These are phyloP conservation scores for Aphodius sticticus DNA, from an alignment of 2,888 invertebrate genomes.

Conservation along the genomic window DNA sequence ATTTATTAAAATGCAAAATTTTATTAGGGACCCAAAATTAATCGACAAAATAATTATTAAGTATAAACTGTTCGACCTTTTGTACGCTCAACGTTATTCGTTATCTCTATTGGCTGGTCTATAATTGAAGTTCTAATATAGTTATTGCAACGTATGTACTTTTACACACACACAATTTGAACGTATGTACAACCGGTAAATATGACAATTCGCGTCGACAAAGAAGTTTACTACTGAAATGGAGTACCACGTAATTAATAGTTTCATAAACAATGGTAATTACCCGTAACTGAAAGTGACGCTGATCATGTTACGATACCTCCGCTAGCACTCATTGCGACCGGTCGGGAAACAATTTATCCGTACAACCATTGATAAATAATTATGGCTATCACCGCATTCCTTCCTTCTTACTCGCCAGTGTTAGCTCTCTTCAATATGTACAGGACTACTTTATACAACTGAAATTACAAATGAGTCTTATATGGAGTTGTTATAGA, in stretches of 20 bases:
- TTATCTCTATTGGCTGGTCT: no score
- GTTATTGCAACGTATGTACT: background rate
- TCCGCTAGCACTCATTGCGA: background rate
- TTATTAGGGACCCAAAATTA: no score
- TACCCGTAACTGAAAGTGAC: background rate
- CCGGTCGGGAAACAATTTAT: background rate
- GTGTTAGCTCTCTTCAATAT: no score
- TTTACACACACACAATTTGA: background rate
- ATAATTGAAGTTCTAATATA: no score
- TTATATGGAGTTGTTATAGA: no score
- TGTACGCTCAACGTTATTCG: no score
- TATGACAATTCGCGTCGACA: background rate
- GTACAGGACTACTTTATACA: no score
- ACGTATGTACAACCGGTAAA: background rate
- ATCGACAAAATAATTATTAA: no score
- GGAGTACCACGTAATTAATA: background rate
- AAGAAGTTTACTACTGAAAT: background rate
- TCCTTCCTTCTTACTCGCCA: background rate
- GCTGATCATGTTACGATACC: background rate
- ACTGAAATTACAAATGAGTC: no score
- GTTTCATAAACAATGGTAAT: background rate
- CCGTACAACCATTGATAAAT: background rate
- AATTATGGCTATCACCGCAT: background rate
- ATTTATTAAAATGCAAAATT: no score
- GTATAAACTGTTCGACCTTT: no score